phyloP scores from a whole-genome alignment of 2,888 invertebrate genomes.

The Megalurothrips usitatus region DNA sequence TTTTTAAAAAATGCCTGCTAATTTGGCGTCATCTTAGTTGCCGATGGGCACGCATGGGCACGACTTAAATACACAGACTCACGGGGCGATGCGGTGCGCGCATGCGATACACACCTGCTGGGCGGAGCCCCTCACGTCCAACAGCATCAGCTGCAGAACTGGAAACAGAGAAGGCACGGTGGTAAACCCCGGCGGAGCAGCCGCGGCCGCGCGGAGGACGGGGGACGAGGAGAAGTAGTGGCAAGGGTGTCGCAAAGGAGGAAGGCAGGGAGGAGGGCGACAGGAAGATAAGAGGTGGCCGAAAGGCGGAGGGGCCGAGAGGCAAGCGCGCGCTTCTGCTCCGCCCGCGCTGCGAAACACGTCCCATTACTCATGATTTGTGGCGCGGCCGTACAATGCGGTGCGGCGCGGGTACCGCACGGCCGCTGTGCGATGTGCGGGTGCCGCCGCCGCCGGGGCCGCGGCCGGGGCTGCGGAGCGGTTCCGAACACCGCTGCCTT shows the following conservation, averaged over 20 bases:
- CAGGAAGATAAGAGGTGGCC: no score
- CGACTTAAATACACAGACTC: no score
- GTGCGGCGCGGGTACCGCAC: neutral
- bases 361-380: slow-evolving; percentile 25
- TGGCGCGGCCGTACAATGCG: slow-evolving; percentile 9
- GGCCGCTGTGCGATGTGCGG: neutral
- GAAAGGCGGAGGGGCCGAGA: no score
- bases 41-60: no score
- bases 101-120: neutral
- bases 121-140: neutral
- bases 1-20: no score
- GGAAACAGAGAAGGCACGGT: slow-evolving; percentile 23
- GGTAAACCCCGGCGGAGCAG: no score
- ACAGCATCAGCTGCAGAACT: slow-evolving; percentile 35
- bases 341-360: neutral
- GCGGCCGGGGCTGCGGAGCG: no score
- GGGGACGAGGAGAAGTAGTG: neutral
- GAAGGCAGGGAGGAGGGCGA: no score
- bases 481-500: no score
- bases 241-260: neutral
- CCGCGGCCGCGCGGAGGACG: neutral
- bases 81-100: slow-evolving; percentile 15
- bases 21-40: no score
- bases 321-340: neutral
- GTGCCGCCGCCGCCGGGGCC: no score